Percentiles rank a stretch among this genome's conserved stretches.
Conservation (phyloP, 2,113 vertebrate species). For the Octodon degus region DNA sequence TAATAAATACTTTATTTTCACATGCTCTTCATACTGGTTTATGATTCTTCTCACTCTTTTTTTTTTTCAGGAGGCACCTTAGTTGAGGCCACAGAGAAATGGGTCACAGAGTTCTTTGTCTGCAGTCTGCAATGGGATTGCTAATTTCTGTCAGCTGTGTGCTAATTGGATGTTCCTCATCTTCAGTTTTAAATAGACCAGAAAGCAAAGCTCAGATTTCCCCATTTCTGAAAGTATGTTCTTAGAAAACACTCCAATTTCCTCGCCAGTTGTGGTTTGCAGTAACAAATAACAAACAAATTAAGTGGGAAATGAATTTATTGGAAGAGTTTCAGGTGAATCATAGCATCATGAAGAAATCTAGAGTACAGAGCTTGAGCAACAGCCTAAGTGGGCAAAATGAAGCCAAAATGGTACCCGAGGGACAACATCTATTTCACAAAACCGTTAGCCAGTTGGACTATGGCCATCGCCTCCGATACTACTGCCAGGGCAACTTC, state of each 20-base stretch:
- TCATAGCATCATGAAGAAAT: neutral
- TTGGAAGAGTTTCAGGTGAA: neutral
- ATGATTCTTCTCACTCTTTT: neutral
- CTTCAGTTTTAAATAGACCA: neutral
- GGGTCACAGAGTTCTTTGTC: neutral
- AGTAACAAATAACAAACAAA: constrained; percentile 51
- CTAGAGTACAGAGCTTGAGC: neutral
- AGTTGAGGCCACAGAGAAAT: neutral
- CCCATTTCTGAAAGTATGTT: neutral
- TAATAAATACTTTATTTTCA: neutral
- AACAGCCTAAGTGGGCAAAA: neutral
- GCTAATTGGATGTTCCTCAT: neutral
- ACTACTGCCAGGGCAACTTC: neutral
- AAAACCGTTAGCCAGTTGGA: neutral
- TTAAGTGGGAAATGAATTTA: constrained; percentile 7
- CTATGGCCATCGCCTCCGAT: neutral
- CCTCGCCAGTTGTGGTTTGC: neutral
- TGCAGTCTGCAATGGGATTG: neutral
- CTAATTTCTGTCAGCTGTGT: neutral
- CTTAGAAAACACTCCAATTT: neutral
- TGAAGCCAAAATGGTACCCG: fast-evolving
- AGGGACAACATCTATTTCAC: fast-evolving
- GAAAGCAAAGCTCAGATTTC: neutral
- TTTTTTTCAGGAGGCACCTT: neutral
- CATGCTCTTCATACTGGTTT: neutral